Evolutionary conservation across 2,113 vertebrate species (phyloP).

Genomic region (Jaculus jaculus): DNA sequence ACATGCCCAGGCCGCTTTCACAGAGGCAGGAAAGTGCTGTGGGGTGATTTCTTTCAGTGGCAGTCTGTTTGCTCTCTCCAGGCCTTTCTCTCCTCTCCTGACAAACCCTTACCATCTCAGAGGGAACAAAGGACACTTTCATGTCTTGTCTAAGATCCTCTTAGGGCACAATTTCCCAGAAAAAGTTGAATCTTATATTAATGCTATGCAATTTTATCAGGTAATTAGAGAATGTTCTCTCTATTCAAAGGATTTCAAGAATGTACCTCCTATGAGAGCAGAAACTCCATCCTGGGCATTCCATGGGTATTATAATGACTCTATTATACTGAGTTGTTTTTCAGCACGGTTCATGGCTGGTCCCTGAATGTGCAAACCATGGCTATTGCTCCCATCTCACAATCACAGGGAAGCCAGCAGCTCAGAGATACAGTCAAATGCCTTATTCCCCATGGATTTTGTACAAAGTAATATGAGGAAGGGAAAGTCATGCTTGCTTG

Average conservation of each 20-base stretch:
- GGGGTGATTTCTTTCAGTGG: not conserved
- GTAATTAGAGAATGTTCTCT: not conserved
- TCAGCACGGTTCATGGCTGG: not conserved
- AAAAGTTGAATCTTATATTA: not conserved
- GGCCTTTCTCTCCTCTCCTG: not conserved
- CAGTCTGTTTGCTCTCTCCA: not conserved
- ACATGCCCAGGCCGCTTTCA: not conserved
- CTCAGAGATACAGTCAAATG: not conserved
- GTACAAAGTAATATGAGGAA: not conserved
- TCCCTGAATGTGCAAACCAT: not conserved
- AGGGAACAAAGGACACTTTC: not conserved
- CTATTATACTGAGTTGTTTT: not conserved
- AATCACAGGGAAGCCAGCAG: not conserved
- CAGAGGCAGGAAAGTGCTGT: not conserved
- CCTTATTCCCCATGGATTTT: not conserved
- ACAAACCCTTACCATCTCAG: not conserved
- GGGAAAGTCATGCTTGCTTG: not conserved
- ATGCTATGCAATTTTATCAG: not conserved
- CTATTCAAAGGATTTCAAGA: not conserved
- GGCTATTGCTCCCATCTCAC: not conserved
- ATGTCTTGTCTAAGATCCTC: not conserved
- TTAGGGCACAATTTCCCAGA: not conserved
- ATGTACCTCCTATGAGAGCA: not conserved
- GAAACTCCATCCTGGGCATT: not conserved
- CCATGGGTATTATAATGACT: not conserved